Conservation (phyloP, 2,888 invertebrate species). For the Argyresthia goedartella region DNA sequence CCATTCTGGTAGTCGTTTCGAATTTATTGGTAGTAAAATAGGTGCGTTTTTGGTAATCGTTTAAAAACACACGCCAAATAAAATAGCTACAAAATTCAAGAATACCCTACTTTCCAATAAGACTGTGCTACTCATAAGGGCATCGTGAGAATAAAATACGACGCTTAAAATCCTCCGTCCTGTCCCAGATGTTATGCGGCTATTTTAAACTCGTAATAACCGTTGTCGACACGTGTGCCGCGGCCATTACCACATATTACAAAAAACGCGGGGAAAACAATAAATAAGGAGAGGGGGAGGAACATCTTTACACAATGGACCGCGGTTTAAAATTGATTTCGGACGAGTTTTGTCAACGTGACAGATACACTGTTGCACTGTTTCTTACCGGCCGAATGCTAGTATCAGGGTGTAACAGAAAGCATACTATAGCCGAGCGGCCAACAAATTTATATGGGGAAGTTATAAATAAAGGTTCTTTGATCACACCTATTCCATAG, state of each 20-base stretch:
- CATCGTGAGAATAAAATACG: conserved; percentile 11
- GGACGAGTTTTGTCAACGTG: conserved; percentile 16
- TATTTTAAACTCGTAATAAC: conserved; percentile 71
- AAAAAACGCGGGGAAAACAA: conserved; percentile 65
- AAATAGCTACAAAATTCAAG: too few species aligned
- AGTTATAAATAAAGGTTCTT: too few species aligned
- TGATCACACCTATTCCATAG: too few species aligned
- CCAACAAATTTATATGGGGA: too few species aligned
- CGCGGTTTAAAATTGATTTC: conserved; percentile 46
- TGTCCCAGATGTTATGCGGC: conserved; percentile 44
- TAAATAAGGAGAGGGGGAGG: conserved; percentile 37
- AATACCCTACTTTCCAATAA: too few species aligned
- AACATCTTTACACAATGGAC: conserved; percentile 7
- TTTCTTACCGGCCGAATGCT: too few species aligned
- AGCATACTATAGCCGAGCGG: too few species aligned
- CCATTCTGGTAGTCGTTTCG: too few species aligned
- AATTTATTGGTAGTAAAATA: too few species aligned
- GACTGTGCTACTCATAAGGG: neutral
- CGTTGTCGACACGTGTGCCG: conserved; percentile 64
- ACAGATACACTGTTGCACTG: neutral
- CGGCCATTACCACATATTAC: conserved; percentile 70
- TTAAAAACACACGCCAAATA: too few species aligned
- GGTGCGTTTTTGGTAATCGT: too few species aligned
- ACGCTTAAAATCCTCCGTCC: conserved; percentile 26
- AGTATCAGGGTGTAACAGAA: too few species aligned